Evolutionary conservation across 2,113 vertebrate species (phyloP), one percentile per base, ranked within the genome.

Genomic region (Muntiacus muntjak): DNA sequence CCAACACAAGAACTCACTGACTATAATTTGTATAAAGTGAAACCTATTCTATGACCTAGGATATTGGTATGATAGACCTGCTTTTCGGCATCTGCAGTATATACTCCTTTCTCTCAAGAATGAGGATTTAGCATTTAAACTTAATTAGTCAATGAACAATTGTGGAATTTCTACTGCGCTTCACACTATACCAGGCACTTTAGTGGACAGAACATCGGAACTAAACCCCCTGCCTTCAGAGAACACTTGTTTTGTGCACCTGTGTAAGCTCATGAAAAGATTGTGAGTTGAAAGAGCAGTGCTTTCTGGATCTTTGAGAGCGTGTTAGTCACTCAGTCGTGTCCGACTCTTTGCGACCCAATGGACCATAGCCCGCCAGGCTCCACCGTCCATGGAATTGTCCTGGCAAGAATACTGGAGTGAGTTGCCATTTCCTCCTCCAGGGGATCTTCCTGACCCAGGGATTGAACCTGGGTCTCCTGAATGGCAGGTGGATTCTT

Each of bases 321-420:
- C 23, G 64, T 71, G 67, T 40, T 40, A 71, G 19, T 71, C 10
- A 2, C 67, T 71, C 19, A 40, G 67, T 40, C 5, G 2, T 71
- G 17, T 40, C 19, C 1, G 0, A 71, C 19, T 71, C n/a, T 36
- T 71, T 40, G 67, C 0, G 0, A 40, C n/a, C n/a, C 67, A 40
- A 1, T 40, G 67, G 67, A 23, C 67, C 64, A 11, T 21, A 36
- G 64, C n/a, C 10, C 10, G 6, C n/a, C n/a, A 12, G 19, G 19
- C 64, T 71, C n/a, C 64, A 23, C 64, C 21, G 19, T 21, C 64
- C 64, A 3, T 71, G n/a, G 64, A 36, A 36, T 6, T 71, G 36
- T 23, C 64, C 64, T 36, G 19, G 64, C n/a, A 36, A 71, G 17
- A 71, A 71, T 71, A 21, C n/a, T 71, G n/a, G 64, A 36, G 64